phyloP scores from a whole-genome alignment of 2,797 vertebrate species.

The Sebastes nivosus region DNA sequence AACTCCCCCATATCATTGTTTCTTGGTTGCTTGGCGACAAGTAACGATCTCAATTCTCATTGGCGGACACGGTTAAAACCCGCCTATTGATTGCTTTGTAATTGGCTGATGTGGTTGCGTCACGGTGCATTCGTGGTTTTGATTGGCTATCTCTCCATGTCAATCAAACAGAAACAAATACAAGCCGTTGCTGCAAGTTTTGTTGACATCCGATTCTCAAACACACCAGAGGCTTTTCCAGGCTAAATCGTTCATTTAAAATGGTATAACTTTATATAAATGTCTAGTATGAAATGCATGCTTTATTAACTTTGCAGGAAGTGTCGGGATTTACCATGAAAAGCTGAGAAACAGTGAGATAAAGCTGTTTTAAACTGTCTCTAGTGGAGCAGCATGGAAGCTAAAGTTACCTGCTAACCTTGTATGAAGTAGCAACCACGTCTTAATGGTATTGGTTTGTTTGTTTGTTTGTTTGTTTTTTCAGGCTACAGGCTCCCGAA shows the following conservation, averaged over 20 bases:
- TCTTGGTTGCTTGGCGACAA: constrained; percentile 76
- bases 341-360: neutral
- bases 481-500: constrained; percentile 85
- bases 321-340: neutral
- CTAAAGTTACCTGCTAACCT: constrained; percentile 13
- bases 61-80: neutral
- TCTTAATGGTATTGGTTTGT: too few relatives aligned
- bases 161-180: neutral
- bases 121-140: rapidly evolving
- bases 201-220: constrained; percentile 55
- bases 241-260: neutral
- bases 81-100: neutral
- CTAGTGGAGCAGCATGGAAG: neutral
- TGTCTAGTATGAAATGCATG: neutral
- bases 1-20: too few relatives aligned
- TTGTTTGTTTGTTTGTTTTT: neutral
- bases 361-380: neutral
- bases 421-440: too few relatives aligned
- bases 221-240: neutral
- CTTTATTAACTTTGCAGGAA: neutral
- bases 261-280: constrained; percentile 52
- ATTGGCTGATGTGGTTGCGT: constrained; percentile 48
- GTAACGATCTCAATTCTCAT: constrained; percentile 29
- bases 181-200: constrained; percentile 23
- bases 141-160: constrained; percentile 55